A percentile compares a stretch with the other conserved stretches of the same genome.
Evolutionary conservation across 1,140 invertebrate genomes (phyloP).

Genomic region (Heliconius hermathena): DNA sequence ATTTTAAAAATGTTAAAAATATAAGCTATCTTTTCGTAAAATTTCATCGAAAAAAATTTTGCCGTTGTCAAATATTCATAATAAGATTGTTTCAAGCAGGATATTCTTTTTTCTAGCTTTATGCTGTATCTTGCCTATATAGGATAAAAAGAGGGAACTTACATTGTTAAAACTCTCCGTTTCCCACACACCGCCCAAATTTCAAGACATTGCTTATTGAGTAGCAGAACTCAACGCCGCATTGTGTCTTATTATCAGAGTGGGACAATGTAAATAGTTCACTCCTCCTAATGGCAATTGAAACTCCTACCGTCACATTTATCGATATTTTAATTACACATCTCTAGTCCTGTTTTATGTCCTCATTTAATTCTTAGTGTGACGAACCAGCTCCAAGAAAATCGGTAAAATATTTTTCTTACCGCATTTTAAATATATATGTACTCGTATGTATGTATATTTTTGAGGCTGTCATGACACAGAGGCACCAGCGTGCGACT

Average conservation of each 20-base stretch:
- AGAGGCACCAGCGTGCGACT: neutral
- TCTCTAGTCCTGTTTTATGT: conserved; percentile 31
- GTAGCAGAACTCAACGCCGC: neutral
- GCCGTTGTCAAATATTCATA: too few species aligned
- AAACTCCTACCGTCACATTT: too few species aligned
- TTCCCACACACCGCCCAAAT: neutral
- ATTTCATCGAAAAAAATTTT: too few species aligned
- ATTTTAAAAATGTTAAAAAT: too few species aligned
- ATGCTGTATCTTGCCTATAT: too few species aligned
- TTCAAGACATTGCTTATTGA: neutral
- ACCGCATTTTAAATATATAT: neutral
- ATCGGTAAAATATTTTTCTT: conserved; percentile 27
- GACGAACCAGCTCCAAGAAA: conserved; percentile 36
- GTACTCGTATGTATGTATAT: neutral
- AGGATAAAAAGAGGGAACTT: too few species aligned
- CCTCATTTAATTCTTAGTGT: conserved; percentile 34
- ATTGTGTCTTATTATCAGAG: neutral
- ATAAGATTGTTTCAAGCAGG: too few species aligned
- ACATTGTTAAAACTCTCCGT: too few species aligned
- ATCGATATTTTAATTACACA: conserved; percentile 15
- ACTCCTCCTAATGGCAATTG: too few species aligned
- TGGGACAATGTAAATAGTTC: too few species aligned
- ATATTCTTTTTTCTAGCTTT: too few species aligned
- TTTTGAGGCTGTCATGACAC: neutral
- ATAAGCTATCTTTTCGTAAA: too few species aligned